phyloP scores from a whole-genome alignment of 1,140 invertebrate species.

The Papilio dardanus region DNA sequence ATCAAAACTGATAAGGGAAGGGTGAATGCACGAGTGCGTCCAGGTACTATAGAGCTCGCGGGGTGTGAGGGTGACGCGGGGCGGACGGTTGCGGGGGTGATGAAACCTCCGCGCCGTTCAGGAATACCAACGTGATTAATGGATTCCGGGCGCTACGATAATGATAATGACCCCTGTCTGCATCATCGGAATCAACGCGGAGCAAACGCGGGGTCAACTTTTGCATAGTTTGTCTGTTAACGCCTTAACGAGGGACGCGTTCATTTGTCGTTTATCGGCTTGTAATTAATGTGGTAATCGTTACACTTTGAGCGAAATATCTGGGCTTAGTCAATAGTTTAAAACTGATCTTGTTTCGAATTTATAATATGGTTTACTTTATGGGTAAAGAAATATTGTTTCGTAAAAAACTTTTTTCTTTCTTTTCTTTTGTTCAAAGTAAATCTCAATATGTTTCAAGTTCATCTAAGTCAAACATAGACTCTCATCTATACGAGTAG shows the following conservation, averaged over 20 bases:
- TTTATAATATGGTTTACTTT: neutral
- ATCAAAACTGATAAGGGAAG: slow-evolving; percentile 79
- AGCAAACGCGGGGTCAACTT: slow-evolving; percentile 36
- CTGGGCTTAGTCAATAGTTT: neutral
- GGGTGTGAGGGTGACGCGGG: slow-evolving; percentile 30
- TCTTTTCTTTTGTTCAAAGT: neutral
- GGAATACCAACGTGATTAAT: slow-evolving; percentile 79
- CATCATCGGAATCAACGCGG: slow-evolving; percentile 56
- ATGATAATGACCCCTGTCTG: slow-evolving; percentile 75
- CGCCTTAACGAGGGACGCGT: slow-evolving; percentile 28
- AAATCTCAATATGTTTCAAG: neutral
- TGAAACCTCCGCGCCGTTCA: slow-evolving; percentile 56
- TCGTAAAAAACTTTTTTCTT: too few species aligned
- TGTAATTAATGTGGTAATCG: slow-evolving; percentile 30
- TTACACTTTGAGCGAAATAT: neutral
- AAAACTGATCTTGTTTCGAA: neutral
- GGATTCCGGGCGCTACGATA: slow-evolving; percentile 68
- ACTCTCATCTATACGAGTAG: neutral
- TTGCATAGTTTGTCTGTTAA: slow-evolving; percentile 33
- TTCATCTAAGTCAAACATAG: neutral
- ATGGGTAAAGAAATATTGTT: neutral
- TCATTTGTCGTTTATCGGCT: slow-evolving; percentile 16
- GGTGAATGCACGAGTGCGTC: slow-evolving; percentile 78
- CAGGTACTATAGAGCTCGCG: slow-evolving; percentile 62
- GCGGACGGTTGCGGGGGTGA: slow-evolving; percentile 44